Evolutionary conservation across 1,140 invertebrate species (phyloP).

Genomic region (Drosophila mauritiana): DNA sequence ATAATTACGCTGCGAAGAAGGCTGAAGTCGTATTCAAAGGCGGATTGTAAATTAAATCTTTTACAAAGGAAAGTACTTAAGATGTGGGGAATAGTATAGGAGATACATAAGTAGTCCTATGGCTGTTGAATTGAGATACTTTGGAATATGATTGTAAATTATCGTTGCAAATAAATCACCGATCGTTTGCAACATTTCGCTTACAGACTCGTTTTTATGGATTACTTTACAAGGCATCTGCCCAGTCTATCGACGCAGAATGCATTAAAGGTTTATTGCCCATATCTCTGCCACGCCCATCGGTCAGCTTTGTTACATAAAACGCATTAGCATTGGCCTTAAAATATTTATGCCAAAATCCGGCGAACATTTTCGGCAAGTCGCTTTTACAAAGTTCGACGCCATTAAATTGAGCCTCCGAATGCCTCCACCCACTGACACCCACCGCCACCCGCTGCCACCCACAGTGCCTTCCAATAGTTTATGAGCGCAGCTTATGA

Average conservation of each 20-base stretch:
- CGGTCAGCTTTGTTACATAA: slow-evolving; percentile 14
- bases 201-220: no score
- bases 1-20: background rate
- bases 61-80: no score
- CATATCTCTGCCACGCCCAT: background rate
- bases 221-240: background rate
- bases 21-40: background rate
- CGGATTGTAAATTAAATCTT: background rate
- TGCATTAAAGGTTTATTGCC: slow-evolving; percentile 7
- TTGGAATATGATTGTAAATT: no score
- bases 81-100: no score
- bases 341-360: slow-evolving; percentile 63
- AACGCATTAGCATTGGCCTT: slow-evolving; percentile 55
- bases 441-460: background rate
- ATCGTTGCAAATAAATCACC: no score
- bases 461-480: slow-evolving; percentile 50
- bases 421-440: background rate
- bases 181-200: no score
- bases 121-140: no score
- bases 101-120: no score
- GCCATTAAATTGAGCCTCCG: slow-evolving; percentile 67
- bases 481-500: slow-evolving; percentile 78
- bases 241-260: background rate
- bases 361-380: slow-evolving; percentile 17
- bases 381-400: slow-evolving; percentile 56